phyloP scores from a whole-genome alignment of 2,888 invertebrate genomes.

The Nomada ferruginata region DNA sequence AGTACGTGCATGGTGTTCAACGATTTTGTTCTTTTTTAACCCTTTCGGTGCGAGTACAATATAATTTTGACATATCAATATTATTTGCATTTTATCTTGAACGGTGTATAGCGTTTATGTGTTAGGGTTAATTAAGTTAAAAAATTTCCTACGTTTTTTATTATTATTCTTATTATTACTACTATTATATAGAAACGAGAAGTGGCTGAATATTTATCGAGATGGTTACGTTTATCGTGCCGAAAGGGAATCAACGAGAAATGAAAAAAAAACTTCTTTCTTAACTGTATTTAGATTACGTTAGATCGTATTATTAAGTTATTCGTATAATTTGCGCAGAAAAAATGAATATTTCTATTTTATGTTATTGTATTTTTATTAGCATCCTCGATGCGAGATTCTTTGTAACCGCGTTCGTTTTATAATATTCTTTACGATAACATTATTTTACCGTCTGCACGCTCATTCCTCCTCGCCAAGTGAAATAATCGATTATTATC shows the following conservation, averaged over 20 bases:
- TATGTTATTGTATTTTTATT: constrained; percentile 25
- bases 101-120: constrained; percentile 2
- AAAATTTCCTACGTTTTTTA: constrained; percentile 21
- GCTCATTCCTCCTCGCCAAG: not conserved
- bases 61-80: not conserved
- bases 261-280: not conserved
- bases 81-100: not conserved
- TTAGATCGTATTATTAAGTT: constrained; percentile 20
- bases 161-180: not conserved
- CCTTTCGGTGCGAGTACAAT: constrained; percentile 36
- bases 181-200: constrained; percentile 15
- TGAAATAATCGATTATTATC: not conserved
- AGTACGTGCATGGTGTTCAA: constrained; percentile 46
- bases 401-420: constrained; percentile 24
- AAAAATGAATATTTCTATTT: constrained; percentile 24
- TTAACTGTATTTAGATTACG: constrained; percentile 44
- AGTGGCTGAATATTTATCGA: constrained; percentile 30
- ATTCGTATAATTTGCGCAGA: constrained; percentile 25
- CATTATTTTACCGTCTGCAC: constrained; percentile 27
- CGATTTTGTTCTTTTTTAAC: not conserved
- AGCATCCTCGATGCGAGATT: constrained; percentile 8
- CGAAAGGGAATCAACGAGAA: constrained; percentile 34
- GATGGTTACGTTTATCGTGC: constrained; percentile 21
- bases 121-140: constrained; percentile 18
- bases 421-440: constrained; percentile 22